phyloP scores from a whole-genome alignment of 2,888 invertebrate species.

The Xanthorhoe spadicearia region DNA sequence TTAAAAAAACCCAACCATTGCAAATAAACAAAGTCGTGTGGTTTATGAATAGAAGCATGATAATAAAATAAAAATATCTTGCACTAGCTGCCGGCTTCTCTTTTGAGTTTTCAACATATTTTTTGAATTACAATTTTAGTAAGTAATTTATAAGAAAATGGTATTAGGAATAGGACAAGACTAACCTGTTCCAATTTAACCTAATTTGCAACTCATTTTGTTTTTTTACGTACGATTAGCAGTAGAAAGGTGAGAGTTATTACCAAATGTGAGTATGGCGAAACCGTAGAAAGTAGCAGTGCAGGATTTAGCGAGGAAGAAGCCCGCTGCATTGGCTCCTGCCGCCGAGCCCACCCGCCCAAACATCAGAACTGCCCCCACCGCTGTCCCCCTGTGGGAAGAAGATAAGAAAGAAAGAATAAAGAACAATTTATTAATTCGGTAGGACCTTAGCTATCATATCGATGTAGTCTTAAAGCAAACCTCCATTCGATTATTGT shows the following conservation, averaged over 20 bases:
- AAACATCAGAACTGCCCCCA: slow-evolving; percentile 86
- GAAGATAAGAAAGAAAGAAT: too few species aligned
- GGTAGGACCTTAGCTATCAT: too few species aligned
- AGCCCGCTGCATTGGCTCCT: slow-evolving; percentile 86
- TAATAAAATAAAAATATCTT: background rate
- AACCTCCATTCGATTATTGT: too few species aligned
- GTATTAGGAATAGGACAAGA: too few species aligned
- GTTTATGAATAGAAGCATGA: background rate
- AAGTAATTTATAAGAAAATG: too few species aligned
- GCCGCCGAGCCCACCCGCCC: slow-evolving; percentile 87
- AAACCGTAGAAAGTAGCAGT: slow-evolving; percentile 86
- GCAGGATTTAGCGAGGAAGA: slow-evolving; percentile 84
- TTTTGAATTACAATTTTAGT: too few species aligned
- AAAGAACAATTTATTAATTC: too few species aligned
- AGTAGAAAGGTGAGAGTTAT: slow-evolving; percentile 47
- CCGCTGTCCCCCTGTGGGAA: slow-evolving; percentile 82
- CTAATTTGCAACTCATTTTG: too few species aligned
- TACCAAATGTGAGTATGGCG: slow-evolving; percentile 75
- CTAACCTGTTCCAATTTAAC: too few species aligned
- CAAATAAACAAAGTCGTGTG: background rate
- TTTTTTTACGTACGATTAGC: too few species aligned
- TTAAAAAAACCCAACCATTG: background rate
- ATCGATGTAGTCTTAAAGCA: too few species aligned
- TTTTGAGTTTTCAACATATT: background rate
- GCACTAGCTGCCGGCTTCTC: background rate